Evolutionary conservation across 2,797 vertebrate species (phyloP), one percentile per base, ranked within the genome.

Genomic region (Myotis findleyi): DNA sequence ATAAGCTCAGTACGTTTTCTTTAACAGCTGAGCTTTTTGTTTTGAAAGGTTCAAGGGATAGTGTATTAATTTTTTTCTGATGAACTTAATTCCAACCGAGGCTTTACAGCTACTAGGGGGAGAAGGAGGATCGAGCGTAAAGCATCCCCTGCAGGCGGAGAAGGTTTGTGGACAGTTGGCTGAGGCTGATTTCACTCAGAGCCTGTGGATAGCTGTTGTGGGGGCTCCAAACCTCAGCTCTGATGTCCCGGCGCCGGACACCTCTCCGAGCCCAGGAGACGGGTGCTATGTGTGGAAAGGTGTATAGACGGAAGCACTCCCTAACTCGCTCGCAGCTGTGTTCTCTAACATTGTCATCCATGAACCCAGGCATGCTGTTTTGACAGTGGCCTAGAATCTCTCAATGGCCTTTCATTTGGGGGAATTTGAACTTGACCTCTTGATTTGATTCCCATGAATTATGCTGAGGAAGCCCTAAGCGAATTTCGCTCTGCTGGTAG

Each of bases 141-240:
- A 82, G 20, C 30, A 25, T 49, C 25, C 86, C 36, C 5, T 17
- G 16, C 36, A 77, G 33, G 41, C 53, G 11, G 38, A 97, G 95
- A 92, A 87, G 76, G 91, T 90, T 79, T 96, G 64, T 77, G 77
- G 77, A 72, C 93, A 84, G 79, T 38, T 83, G 47, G 80, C 94
- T 62, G 71, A 72, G 91, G 68, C 21, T 80, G 71, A 83, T 98
- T 97, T 96, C 94, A 30, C 81, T 72, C n/a, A 16, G 33, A 91
- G 88, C 92, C 87, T 96, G 5, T 10, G 0, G 17, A 6, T 77
- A 13, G 23, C 69, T 73, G 27, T 14, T 14, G 0, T 1, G 2
- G 12, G 23, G 55, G 13, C 33, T 49, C 44, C 49, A 16, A 33
- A 30, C 7, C 47, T 62, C 30, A 41, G 41, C 77, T 66, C 64